Percentiles rank a stretch among this genome's conserved stretches.
Conservation (phyloP, 2,888 invertebrate species). For the Leptothorax acervorum region DNA sequence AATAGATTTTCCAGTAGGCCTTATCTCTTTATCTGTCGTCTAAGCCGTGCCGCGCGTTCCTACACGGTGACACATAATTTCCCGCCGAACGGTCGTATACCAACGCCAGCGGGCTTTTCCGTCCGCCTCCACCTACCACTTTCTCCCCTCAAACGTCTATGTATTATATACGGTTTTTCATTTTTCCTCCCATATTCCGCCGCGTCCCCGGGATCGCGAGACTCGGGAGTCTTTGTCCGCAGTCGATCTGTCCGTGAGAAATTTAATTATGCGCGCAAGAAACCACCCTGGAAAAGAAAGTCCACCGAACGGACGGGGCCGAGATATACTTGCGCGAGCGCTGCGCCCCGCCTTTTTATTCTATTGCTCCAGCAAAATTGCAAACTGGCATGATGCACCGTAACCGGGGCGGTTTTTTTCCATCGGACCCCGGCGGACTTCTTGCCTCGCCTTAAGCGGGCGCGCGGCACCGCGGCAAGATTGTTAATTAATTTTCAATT, state of each 20-base stretch:
- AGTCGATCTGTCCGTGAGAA: conserved; percentile 52
- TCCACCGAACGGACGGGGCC: conserved; percentile 30
- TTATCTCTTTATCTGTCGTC: conserved; percentile 66
- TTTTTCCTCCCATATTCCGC: not conserved
- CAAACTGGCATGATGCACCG: conserved; percentile 54
- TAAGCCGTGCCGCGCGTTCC: conserved; percentile 66
- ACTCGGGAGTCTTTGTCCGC: conserved; percentile 27
- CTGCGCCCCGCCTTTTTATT: conserved; percentile 46
- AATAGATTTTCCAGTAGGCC: conserved; percentile 56
- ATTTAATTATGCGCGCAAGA: conserved; percentile 56
- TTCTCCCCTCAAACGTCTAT: not conserved
- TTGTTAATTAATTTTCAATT: conserved; percentile 59
- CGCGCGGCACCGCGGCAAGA: conserved; percentile 48
- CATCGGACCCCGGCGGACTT: conserved; percentile 26
- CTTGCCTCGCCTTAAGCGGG: conserved; percentile 42
- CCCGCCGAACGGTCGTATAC: conserved; percentile 51
- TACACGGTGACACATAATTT: conserved; percentile 66
- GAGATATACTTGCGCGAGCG: conserved; percentile 37
- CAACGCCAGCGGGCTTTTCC: conserved; percentile 50
- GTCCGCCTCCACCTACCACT: not conserved
- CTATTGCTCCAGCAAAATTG: conserved; percentile 31
- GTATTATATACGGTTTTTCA: conserved; percentile 33
- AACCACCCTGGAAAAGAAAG: conserved; percentile 44
- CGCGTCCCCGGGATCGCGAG: conserved; percentile 10
- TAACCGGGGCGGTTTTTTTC: conserved; percentile 43